These are phyloP conservation scores for Ephestia elutella DNA, from an alignment of 1,140 invertebrate species.

Conservation along the genomic window DNA sequence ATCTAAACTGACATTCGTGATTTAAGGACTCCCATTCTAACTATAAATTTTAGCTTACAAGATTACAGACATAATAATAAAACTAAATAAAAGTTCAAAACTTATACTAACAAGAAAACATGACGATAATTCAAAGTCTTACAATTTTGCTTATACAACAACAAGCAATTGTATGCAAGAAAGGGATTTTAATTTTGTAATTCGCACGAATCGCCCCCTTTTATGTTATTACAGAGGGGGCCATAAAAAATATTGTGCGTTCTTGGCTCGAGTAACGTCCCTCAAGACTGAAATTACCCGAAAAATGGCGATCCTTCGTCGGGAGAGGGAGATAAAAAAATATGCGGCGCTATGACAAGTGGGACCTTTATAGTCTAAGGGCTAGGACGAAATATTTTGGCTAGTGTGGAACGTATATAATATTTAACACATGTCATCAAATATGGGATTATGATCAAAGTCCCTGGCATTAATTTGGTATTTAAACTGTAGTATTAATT, in stretches of 20 bases:
- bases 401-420: too few relatives aligned
- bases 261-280: constrained; percentile 33
- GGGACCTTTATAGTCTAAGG: constrained; percentile 14
- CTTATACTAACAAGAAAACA: neutral
- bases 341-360: constrained; percentile 40
- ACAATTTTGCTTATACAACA: neutral
- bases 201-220: constrained; percentile 13
- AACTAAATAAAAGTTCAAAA: too few relatives aligned
- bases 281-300: constrained; percentile 42
- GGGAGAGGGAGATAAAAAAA: constrained; percentile 42
- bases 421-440: too few relatives aligned
- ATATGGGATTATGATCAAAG: too few relatives aligned
- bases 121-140: neutral
- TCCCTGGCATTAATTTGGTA: too few relatives aligned
- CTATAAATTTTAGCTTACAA: too few relatives aligned
- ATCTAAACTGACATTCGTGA: too few relatives aligned
- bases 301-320: constrained; percentile 40
- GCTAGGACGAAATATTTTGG: neutral
- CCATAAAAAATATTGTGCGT: constrained; percentile 38
- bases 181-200: constrained; percentile 1
- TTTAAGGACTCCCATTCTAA: too few relatives aligned
- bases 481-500: too few relatives aligned
- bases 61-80: too few relatives aligned
- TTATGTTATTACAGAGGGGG: constrained; percentile 8
- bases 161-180: neutral